These are phyloP conservation scores for Rallus crepitans DNA, from an alignment of 2,797 vertebrate genomes.

Conservation along the genomic window DNA sequence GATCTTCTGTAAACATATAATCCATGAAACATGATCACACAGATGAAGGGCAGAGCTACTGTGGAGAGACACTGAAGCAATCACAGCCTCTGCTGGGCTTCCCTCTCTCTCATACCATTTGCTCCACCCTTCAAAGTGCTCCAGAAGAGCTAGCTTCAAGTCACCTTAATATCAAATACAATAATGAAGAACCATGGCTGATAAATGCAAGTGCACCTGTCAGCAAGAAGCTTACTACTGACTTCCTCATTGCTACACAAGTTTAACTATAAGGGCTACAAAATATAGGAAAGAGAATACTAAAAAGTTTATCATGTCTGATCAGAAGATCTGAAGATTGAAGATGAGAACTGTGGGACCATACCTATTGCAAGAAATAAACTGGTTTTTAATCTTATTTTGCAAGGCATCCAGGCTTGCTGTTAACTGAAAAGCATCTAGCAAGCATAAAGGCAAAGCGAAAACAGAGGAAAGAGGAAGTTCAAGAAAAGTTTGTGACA, in stretches of 20 bases:
- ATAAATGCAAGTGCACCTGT: neutral
- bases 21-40: neutral
- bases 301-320: neutral
- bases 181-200: neutral
- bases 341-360: neutral
- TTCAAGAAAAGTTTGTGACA: neutral
- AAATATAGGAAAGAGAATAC: neutral
- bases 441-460: neutral
- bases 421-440: neutral
- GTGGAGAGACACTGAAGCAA: neutral
- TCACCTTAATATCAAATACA: neutral
- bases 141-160: neutral
- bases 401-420: neutral
- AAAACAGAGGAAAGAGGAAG: neutral
- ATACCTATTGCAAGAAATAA: neutral
- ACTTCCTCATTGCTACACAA: neutral
- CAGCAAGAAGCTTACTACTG: neutral
- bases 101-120: neutral
- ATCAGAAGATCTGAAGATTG: neutral
- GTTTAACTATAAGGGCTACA: neutral
- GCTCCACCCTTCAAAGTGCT: neutral
- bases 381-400: neutral
- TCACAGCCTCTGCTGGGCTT: neutral
- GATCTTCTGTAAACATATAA: neutral
- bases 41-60: neutral